phyloP scores from a whole-genome alignment of 2,113 vertebrate genomes.

The Cairina moschata region DNA sequence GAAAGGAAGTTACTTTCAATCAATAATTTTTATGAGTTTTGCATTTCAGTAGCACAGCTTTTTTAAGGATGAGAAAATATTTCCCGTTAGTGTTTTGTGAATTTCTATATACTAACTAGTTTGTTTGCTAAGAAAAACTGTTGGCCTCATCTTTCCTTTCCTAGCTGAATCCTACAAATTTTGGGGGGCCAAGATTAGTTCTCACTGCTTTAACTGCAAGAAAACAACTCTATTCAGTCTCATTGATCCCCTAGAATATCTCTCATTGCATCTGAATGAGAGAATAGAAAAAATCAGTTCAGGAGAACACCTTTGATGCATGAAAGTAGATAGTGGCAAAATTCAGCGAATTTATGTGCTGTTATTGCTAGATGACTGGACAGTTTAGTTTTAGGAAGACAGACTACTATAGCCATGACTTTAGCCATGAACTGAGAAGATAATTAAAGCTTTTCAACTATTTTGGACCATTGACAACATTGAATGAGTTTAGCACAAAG shows the following conservation, averaged over 20 bases:
- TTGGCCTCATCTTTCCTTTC: not conserved
- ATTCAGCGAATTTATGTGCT: not conserved
- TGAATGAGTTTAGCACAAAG: not conserved
- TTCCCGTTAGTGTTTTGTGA: not conserved
- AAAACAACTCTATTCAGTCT: not conserved
- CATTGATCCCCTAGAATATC: not conserved
- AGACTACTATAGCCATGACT: not conserved
- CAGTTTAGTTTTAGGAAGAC: not conserved
- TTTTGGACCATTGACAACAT: not conserved
- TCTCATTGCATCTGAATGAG: not conserved
- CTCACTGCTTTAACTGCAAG: not conserved
- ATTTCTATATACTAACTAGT: rapidly evolving
- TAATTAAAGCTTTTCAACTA: not conserved
- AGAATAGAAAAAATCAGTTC: not conserved
- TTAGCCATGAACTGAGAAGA: not conserved
- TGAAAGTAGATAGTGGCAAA: not conserved
- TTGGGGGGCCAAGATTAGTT: not conserved
- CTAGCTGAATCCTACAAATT: not conserved
- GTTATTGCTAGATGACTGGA: not conserved
- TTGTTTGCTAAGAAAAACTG: not conserved
- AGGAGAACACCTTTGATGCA: not conserved
- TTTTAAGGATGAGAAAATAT: not conserved
- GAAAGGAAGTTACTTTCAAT: not conserved
- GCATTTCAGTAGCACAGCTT: not conserved
- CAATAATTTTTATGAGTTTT: not conserved